phyloP scores from a whole-genome alignment of 2,113 vertebrate species.

The Sakesphorus luctuosus region DNA sequence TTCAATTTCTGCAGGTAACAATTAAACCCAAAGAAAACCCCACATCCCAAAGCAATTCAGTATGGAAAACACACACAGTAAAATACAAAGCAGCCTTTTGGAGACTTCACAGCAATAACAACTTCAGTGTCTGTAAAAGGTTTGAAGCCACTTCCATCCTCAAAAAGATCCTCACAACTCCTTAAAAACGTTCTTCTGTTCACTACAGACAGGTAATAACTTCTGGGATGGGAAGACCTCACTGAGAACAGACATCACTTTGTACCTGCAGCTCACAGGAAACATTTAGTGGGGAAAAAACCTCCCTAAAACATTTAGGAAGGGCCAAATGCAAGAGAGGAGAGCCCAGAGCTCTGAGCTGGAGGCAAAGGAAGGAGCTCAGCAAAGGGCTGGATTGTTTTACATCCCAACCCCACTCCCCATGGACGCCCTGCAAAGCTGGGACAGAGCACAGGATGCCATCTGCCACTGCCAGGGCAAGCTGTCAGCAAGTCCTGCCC shows the following conservation, averaged over 20 bases:
- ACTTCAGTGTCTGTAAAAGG: not conserved
- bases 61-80: not conserved
- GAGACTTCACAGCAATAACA: not conserved
- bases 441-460: not conserved
- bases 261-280: not conserved
- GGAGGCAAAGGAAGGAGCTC: not conserved
- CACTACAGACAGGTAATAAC: not conserved
- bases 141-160: not conserved
- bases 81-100: not conserved
- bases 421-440: not conserved
- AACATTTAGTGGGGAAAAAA: accelerated
- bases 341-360: not conserved
- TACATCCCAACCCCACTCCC: not conserved
- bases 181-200: not conserved
- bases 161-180: not conserved
- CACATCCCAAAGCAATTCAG: not conserved
- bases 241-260: accelerated
- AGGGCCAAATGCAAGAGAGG: not conserved
- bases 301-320: not conserved
- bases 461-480: constrained; percentile 13
- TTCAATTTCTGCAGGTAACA: not conserved
- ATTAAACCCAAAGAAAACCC: not conserved
- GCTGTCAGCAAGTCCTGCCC: not conserved
- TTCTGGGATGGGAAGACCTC: not conserved
- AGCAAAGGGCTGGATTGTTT: not conserved